phyloP scores from a whole-genome alignment of 2,113 vertebrate species.

The Marmota flaviventris region DNA sequence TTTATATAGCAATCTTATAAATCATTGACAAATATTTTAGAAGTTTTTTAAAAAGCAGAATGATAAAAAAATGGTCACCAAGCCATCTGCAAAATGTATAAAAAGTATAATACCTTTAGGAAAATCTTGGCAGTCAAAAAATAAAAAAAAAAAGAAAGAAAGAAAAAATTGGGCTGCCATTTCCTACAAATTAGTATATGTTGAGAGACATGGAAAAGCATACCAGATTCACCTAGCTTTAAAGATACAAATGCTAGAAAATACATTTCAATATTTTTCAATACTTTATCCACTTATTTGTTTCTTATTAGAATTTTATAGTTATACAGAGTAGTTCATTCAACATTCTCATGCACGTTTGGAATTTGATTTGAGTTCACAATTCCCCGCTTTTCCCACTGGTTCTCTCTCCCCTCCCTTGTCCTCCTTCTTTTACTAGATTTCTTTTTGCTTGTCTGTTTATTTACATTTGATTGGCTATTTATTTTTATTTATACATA shows the following conservation, averaged over 20 bases:
- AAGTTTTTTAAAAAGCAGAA: not conserved
- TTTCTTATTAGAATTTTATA: no score
- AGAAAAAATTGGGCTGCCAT: not conserved
- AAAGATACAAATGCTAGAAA: not conserved
- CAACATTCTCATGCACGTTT: no score
- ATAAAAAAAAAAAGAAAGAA: no score
- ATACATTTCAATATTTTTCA: not conserved
- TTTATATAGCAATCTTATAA: not conserved
- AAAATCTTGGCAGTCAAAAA: not conserved
- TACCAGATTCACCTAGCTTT: not conserved
- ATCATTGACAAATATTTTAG: constrained; percentile 13
- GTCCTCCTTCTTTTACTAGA: no score
- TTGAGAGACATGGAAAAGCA: not conserved
- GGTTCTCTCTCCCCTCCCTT: no score
- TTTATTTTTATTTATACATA: no score
- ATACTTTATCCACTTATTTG: no score
- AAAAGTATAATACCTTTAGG: not conserved
- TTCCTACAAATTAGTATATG: not conserved
- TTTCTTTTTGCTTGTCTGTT: no score
- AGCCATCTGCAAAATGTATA: not conserved
- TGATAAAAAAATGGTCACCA: not conserved
- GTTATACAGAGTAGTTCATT: no score
- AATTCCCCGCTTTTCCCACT: no score
- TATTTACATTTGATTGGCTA: no score
- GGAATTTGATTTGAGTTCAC: no score